A percentile compares a stretch with the other conserved stretches of the same genome.
Evolutionary conservation across 1,140 invertebrate genomes (phyloP).

Genomic region (Monomorium pharaonis): DNA sequence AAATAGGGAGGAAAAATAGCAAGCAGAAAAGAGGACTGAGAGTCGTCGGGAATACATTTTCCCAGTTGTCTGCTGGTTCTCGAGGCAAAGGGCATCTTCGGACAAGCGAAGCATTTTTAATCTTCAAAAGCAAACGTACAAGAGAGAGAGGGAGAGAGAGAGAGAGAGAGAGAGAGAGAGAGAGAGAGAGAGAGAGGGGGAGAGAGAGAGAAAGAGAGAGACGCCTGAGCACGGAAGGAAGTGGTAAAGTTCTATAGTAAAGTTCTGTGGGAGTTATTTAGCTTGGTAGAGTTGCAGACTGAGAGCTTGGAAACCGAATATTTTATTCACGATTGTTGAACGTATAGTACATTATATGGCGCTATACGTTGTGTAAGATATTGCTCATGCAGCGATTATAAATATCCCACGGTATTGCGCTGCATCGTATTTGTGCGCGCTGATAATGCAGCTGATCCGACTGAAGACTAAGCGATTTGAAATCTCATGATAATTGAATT

Average conservation of each 20-base stretch:
- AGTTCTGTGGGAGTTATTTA: constrained; percentile 56
- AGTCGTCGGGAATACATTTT: constrained; percentile 64
- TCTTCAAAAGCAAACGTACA: constrained; percentile 46
- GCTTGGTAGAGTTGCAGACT: constrained; percentile 14
- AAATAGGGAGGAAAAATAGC: constrained; percentile 15
- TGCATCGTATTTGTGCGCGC: neutral
- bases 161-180: neutral
- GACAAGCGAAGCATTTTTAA: constrained; percentile 65
- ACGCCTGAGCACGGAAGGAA: constrained; percentile 33
- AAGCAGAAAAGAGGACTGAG: constrained; percentile 32
- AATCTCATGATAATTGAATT: neutral
- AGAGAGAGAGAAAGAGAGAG: neutral
- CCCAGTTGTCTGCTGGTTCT: constrained; percentile 64
- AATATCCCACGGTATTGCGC: neutral
- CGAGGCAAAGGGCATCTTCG: constrained; percentile 53
- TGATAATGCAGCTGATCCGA: neutral
- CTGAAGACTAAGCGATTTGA: neutral
- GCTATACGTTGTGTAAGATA: neutral
- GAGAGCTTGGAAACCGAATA: constrained; percentile 64
- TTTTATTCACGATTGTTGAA: constrained; percentile 72
- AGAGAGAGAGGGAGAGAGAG: constrained; percentile 3
- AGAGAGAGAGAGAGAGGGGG: neutral
- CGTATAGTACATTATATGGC: constrained; percentile 24
- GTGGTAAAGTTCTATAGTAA: constrained; percentile 46
- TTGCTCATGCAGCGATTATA: neutral